Conservation (phyloP, 2,888 invertebrate species). For the Andrena flavipes region DNA sequence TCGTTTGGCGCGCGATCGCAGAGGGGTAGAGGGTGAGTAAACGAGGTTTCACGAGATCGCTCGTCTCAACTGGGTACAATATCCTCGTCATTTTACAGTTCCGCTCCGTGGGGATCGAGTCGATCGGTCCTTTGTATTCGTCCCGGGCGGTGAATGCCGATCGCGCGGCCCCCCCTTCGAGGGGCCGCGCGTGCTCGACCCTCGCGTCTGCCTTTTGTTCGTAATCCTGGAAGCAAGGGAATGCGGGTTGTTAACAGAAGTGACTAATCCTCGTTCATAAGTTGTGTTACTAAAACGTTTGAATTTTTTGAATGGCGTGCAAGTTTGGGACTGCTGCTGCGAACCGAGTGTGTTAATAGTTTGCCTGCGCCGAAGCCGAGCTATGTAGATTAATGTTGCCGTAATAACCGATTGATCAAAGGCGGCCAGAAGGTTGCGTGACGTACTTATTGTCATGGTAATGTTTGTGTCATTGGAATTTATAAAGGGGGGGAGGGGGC, state of each 20-base stretch:
- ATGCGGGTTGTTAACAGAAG: neutral
- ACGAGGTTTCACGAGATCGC: constrained; percentile 2
- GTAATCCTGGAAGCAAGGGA: neutral
- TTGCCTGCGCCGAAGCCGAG: neutral
- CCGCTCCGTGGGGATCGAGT: neutral
- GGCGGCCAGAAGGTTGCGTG: neutral
- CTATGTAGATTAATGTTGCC: neutral
- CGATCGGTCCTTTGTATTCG: constrained; percentile 5
- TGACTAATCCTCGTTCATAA: constrained; percentile 12
- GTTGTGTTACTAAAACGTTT: neutral
- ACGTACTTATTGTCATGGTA: constrained; percentile 7
- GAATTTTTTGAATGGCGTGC: neutral
- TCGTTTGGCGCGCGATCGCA: constrained; percentile 26
- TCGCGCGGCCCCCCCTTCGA: no score
- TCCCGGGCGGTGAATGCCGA: neutral
- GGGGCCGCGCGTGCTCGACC: neutral
- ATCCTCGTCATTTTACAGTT: neutral
- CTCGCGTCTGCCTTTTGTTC: neutral
- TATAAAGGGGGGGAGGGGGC: neutral
- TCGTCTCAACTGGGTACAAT: no score
- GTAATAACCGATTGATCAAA: neutral
- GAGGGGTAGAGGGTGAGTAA: constrained; percentile 46
- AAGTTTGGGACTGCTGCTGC: neutral
- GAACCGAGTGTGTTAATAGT: neutral
- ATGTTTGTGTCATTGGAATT: constrained; percentile 13